Conservation (phyloP, 2,888 invertebrate genomes). For the Drosophila demipolita region DNA sequence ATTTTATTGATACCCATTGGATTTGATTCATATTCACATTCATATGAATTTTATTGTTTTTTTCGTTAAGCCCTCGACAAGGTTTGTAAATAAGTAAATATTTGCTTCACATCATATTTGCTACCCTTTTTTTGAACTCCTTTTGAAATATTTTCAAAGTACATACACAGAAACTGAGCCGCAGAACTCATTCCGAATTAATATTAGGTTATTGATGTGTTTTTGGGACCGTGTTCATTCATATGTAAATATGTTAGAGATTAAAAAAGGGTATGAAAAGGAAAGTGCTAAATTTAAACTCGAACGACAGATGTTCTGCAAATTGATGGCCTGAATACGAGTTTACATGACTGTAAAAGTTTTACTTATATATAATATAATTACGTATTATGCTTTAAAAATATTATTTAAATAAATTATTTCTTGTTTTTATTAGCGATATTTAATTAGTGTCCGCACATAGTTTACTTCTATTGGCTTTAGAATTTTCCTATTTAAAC, state of each 20-base stretch:
- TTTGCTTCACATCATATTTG: slow-evolving; percentile 1
- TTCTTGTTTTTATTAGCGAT: background rate
- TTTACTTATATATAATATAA: no score
- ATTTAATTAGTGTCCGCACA: background rate
- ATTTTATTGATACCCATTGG: background rate
- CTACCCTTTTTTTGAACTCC: background rate
- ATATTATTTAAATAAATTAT: no score
- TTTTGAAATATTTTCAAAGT: background rate
- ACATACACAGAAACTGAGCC: background rate
- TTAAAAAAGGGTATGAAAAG: background rate
- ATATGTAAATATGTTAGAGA: slow-evolving; percentile 23
- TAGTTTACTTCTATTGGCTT: background rate
- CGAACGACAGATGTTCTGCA: slow-evolving; percentile 1
- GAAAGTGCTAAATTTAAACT: background rate
- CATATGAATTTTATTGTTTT: background rate
- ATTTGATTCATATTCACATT: background rate
- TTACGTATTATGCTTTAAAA: no score
- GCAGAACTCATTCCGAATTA: slow-evolving; percentile 11
- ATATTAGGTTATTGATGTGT: slow-evolving; percentile 31
- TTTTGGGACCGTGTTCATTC: slow-evolving; percentile 21
- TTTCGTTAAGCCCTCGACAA: background rate
- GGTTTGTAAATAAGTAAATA: slow-evolving; percentile 9
- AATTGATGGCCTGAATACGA: background rate
- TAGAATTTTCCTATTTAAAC: background rate
- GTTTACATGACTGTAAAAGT: background rate